Evolutionary conservation across 2,113 vertebrate species (phyloP), one percentile per base, ranked within the genome.

Genomic region (Crotalus tigris): DNA sequence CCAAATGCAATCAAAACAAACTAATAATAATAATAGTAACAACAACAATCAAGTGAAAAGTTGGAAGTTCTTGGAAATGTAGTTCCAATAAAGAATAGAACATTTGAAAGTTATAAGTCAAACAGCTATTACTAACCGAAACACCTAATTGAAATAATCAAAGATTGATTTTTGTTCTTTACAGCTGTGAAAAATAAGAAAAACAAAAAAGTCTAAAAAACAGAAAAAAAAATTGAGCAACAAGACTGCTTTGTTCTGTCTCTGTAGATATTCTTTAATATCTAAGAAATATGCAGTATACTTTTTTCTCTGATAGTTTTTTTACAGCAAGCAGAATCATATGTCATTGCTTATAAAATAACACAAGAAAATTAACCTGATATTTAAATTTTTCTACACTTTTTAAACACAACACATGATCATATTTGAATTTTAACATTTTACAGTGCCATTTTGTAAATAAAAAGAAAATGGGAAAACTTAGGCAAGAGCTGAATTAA

Each of bases 91-190:
- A 81, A 44, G 5, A 81, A 4, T 39, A 39, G 69, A 75, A 75
- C 2, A 17, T 75, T 75, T 75, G n/a, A 75, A 81, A 21, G 33
- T 81, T 81, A 44, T 91, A 54, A 81, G 96, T 92, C 96, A 97
- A 97, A 97, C 94, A 96, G 91, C 94, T 81, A 21, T 21, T 81
- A 39, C 75, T 81, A 81, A 9, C 33, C 44, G 33, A 81, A 81
- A 81, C 6, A 81, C 33, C 17, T 81, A 21, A 44, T 1, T 39
- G 1, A 81, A 39, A 81, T 81, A 81, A 97, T 97, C 94, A 95
- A 94, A 87, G 0, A 29, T 57, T 94, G 92, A 96, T 94, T 91
- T 96, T 92, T 91, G 81, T 91, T 91, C 95, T 90, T 95, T 85
- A 87, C 93, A 94, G 44, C 55, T 85, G 51, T 95, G 96, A 92